Evolutionary conservation across 2,888 invertebrate genomes (phyloP), one percentile per base, ranked within the genome.

Genomic region (Mythimna impura): DNA sequence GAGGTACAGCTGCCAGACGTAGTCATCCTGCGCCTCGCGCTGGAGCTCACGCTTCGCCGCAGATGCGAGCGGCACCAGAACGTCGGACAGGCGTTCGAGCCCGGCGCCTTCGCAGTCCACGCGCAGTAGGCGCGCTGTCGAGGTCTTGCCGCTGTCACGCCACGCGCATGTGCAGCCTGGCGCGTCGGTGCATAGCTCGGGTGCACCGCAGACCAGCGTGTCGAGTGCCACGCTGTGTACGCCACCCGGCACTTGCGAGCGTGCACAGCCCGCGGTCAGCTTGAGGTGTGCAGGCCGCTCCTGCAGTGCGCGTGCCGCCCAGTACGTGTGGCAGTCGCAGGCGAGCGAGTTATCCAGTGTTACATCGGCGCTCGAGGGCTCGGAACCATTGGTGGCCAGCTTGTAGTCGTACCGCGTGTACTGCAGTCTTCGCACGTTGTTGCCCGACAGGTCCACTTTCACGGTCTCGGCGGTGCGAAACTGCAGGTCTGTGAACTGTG

Each of bases 241-340:
- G 36, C 12, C 2, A 0, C 4, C 40, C 20, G 12, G 17, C 67
- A 4, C 7, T 7, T n/a, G 14, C 14, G 40, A 22, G 60, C 10
- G 5, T n/a, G 57, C 63, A 62, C 79, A 66, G 3, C 0, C 0
- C 3, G 36, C 67, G 20, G 8, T 0, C 10, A 9, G 14, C 9
- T 17, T 25, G 52, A 72, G 30, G 69, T 76, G 82, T 14, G 0
- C 9, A 17, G 57, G 71, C 50, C 62, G 62, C 47, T 36, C 47
- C 2, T 47, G 65, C 66, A 73, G 20, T 10, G 74, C 65, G 12
- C 66, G 79, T 64, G 81, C 82, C n/a, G 82, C 83, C 83, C 83
- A 82, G 71, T 80, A 83, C 1, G 3, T 9, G 20, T 2, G 0
- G 71, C 85, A 86, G 86, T 86, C 86, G 77, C 85, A 86, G 34